phyloP scores from a whole-genome alignment of 2,888 invertebrate species.

The Yponomeuta evonymella region DNA sequence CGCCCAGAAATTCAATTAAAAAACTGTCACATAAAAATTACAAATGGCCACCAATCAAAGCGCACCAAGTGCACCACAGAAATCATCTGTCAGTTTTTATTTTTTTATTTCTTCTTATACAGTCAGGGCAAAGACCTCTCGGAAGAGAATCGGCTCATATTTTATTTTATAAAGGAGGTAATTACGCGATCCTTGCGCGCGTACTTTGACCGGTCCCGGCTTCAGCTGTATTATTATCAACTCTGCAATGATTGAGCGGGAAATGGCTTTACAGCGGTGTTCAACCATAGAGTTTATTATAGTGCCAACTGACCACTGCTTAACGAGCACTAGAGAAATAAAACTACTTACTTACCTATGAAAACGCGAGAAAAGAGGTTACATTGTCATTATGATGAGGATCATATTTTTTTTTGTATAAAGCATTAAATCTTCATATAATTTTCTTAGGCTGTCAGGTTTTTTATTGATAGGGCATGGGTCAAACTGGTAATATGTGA shows the following conservation, averaged over 20 bases:
- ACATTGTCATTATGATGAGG: not conserved
- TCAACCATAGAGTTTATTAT: not conserved
- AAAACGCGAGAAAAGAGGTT: not conserved
- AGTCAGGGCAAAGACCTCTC: conserved; percentile 11
- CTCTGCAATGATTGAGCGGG: conserved; percentile 2
- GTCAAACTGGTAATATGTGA: not conserved
- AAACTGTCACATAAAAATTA: not conserved
- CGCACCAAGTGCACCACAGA: not conserved
- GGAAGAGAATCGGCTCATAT: conserved; percentile 3
- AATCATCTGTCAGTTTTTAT: not conserved
- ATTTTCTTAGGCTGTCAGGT: not conserved
- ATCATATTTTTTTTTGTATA: not conserved
- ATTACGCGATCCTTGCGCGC: conserved; percentile 10
- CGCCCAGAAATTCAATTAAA: not conserved
- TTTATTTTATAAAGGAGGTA: conserved; percentile 14
- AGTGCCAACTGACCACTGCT: not conserved
- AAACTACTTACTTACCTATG: not conserved
- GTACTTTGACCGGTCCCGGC: not conserved
- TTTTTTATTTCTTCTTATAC: not conserved
- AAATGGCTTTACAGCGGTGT: not conserved
- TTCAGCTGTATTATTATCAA: conserved; percentile 1
- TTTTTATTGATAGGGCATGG: not conserved
- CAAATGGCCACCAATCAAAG: not conserved
- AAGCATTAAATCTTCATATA: not conserved
- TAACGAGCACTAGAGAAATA: not conserved